A percentile compares a stretch with the other conserved stretches of the same genome.
These are phyloP conservation scores for Coronaproctus castanopsis DNA, from an alignment of 2,888 invertebrate species.

Conservation along the genomic window DNA sequence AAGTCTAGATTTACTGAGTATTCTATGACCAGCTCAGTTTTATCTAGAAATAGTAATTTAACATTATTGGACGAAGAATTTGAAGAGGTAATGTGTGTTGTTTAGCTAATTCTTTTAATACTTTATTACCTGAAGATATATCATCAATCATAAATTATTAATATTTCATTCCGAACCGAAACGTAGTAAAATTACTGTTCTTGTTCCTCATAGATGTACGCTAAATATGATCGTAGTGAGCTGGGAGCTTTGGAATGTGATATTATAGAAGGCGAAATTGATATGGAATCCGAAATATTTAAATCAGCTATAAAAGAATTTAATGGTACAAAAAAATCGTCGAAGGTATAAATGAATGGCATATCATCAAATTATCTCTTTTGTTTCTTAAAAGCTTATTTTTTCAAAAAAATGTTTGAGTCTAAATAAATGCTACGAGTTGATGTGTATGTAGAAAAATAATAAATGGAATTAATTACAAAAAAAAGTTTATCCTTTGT, in stretches of 20 bases:
- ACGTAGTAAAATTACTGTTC: too few relatives aligned
- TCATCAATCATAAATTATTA: too few relatives aligned
- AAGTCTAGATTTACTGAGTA: slow-evolving; percentile 79
- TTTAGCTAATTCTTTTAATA: slow-evolving; percentile 1
- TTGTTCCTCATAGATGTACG: slow-evolving; percentile 41
- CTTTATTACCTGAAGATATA: neutral
- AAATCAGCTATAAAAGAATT: slow-evolving; percentile 55
- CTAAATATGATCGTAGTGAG: slow-evolving; percentile 69
- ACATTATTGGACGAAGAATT: slow-evolving; percentile 66
- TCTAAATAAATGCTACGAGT: neutral
- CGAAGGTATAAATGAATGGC: slow-evolving; percentile 1
- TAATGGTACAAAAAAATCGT: slow-evolving; percentile 25
- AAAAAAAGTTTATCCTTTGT: too few relatives aligned
- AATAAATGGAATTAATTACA: too few relatives aligned
- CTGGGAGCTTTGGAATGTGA: slow-evolving; percentile 77
- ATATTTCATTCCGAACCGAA: slow-evolving; percentile 4
- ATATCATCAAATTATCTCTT: too few relatives aligned
- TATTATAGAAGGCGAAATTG: slow-evolving; percentile 62
- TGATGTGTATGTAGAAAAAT: too few relatives aligned
- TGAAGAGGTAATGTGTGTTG: slow-evolving; percentile 41
- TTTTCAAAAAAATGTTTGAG: neutral
- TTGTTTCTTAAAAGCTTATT: neutral
- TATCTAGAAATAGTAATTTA: slow-evolving; percentile 62
- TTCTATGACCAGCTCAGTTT: slow-evolving; percentile 81
- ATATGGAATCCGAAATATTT: slow-evolving; percentile 45